A percentile compares a stretch with the other conserved stretches of the same genome.
Conservation (phyloP, 2,113 vertebrate genomes). For the Oxygymnocypris stewartii region DNA sequence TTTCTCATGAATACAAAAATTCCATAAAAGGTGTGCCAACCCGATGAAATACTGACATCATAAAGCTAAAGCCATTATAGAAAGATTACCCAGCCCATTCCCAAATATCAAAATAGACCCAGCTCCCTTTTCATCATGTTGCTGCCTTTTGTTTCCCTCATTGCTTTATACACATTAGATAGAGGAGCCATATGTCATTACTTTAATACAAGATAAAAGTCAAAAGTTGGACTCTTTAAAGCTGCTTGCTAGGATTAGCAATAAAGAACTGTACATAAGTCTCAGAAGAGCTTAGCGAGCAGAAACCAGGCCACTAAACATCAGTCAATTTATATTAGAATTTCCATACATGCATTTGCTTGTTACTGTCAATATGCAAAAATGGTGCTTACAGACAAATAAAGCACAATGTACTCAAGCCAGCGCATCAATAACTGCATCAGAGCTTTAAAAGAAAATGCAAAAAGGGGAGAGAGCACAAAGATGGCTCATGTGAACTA, state of each 20-base stretch:
- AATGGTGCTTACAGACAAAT: slow-evolving; percentile 98
- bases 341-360: slow-evolving; percentile 99
- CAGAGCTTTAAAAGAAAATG: slow-evolving; percentile 95
- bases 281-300: slow-evolving; percentile 97
- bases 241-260: slow-evolving; percentile 84
- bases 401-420: slow-evolving; percentile 97
- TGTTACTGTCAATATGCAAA: slow-evolving; percentile 99
- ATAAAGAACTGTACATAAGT: slow-evolving; percentile 89
- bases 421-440: slow-evolving; percentile 91
- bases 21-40: slow-evolving; percentile 74
- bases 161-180: slow-evolving; percentile 72
- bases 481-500: slow-evolving; percentile 74
- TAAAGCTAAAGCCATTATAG: slow-evolving; percentile 72
- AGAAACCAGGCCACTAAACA: slow-evolving; percentile 87
- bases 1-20: slow-evolving; percentile 74
- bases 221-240: slow-evolving; percentile 70
- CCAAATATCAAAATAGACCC: slow-evolving; percentile 72
- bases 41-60: slow-evolving; percentile 75
- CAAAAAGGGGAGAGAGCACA: slow-evolving; percentile 73
- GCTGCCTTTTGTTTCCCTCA: slow-evolving; percentile 40
- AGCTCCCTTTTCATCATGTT: slow-evolving; percentile 61
- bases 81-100: slow-evolving; percentile 69
- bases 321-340: slow-evolving; percentile 99
- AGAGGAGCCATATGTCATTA: slow-evolving; percentile 74
- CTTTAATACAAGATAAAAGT: slow-evolving; percentile 78